phyloP scores from a whole-genome alignment of 2,113 vertebrate genomes.

The Pyxicephalus adspersus region DNA sequence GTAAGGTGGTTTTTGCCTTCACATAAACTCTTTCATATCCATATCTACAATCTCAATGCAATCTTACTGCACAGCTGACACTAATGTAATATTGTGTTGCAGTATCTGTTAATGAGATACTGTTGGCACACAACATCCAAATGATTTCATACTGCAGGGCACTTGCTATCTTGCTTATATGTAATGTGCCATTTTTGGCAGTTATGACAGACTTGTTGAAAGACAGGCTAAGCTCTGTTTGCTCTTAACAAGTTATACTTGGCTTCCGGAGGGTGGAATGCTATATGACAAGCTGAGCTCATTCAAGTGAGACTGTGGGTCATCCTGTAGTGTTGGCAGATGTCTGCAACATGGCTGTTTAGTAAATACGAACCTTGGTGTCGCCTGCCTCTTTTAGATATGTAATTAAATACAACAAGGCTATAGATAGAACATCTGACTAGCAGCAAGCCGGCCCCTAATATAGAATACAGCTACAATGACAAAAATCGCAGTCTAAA shows the following conservation, averaged over 20 bases:
- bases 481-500: conserved; percentile 16
- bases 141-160: background rate
- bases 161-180: background rate
- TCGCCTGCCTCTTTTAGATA: conserved; percentile 36
- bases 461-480: conserved; percentile 20
- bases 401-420: conserved; percentile 22
- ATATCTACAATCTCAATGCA: no score
- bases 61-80: no score
- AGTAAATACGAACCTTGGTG: conserved; percentile 15
- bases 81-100: background rate
- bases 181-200: conserved; percentile 1
- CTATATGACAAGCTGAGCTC: background rate
- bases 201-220: background rate
- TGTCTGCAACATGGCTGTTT: conserved; percentile 18
- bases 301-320: background rate
- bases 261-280: background rate
- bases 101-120: background rate
- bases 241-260: background rate
- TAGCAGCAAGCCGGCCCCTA: conserved; percentile 9
- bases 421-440: conserved; percentile 30
- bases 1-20: no score
- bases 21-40: no score
- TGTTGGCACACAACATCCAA: background rate
- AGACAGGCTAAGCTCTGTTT: background rate
- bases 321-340: background rate